Base-by-base conservation (phyloP, 1,140 invertebrate genomes). In the Rhopalosiphum padi region DNA sequence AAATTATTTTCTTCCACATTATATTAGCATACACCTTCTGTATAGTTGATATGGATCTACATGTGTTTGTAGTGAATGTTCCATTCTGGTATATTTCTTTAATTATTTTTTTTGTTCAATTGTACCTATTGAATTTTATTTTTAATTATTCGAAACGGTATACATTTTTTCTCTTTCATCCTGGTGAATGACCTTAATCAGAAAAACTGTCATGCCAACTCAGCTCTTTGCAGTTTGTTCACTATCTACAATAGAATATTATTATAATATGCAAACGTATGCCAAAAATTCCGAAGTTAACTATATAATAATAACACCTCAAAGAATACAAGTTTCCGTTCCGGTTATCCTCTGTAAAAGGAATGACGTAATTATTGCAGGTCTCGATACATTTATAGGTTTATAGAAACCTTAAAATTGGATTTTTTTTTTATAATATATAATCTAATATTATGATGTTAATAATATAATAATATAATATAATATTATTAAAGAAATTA, bases 111-210 rank as follows among this genome's bases (percentile, higher is more conserved):
- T 85, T 43, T 43, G 22, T 85, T 86, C 85, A 41, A 86, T 86
- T 22, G 35, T 53, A 53, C 21, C 87, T 89, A 89, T 89, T 53
- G 87, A 89, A 89, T 89, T 88, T 89, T 51, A 53, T 53, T 89
- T 89, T 89, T 51, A 89, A 89, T 89, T 89, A 89, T 89, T 53
- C 87, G 18, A 53, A 87, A 53, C 87, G 87, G 87, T 53, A 85
- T 9, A 46, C 41, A 41, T 86, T 46, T 86, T 53, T 46, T 87
- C 43, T 89, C 11, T 51, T 53, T 53, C n/a, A 46, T n/a, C 86
- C 30, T 25, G n/a, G 87, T 89, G 87, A 89, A 89, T 37, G 87
- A 89, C 87, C 87, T 89, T 53, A 89, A 89, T 53, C 87, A 53
- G 87, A 89, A 89, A 89, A 89, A 88, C 46, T 88, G 86, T 88